These are phyloP conservation scores for Holothuria leucospilota DNA, from an alignment of 53 echinoderm and acorn worm species.

Conservation along the genomic window DNA sequence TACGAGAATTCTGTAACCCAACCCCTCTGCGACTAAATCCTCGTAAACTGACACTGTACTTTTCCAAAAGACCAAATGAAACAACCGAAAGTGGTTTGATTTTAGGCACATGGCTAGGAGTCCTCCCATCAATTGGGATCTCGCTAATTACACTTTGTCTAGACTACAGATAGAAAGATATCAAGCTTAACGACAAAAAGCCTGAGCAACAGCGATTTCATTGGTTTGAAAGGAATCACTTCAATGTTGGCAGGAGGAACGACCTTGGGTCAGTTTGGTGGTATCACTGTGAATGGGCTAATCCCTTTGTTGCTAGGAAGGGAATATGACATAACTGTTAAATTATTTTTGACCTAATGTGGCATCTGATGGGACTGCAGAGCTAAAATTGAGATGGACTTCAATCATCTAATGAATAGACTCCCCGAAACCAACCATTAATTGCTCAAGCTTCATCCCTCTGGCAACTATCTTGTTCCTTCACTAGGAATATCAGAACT, in stretches of 20 bases:
- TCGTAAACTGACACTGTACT: too few species aligned
- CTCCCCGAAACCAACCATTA: too few species aligned
- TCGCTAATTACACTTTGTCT: constrained; percentile 32
- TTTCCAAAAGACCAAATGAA: too few species aligned
- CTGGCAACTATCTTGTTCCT: too few species aligned
- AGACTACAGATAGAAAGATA: not conserved
- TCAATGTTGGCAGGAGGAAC: not conserved
- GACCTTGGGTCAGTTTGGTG: constrained; percentile 37
- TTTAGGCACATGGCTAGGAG: not conserved
- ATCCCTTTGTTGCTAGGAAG: constrained; percentile 20
- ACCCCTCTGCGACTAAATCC: too few species aligned
- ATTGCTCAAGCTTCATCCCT: too few species aligned
- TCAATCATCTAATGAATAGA: too few species aligned
- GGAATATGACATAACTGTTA: constrained; percentile 2
- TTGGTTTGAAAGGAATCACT: constrained; percentile 7
- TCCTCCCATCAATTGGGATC: constrained; percentile 7
- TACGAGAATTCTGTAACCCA: too few species aligned
- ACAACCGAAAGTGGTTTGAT: too few species aligned
- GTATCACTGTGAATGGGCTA: not conserved
- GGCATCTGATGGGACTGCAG: not conserved
- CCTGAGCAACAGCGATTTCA: constrained; percentile 37
- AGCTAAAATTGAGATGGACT: too few species aligned
- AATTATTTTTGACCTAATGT: not conserved
- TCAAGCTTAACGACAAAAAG: constrained; percentile 19
- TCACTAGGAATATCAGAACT: too few species aligned